Evolutionary conservation across 2,888 invertebrate species (phyloP), one percentile per base, ranked within the genome.

Genomic region (Theodoxus fluviatilis): DNA sequence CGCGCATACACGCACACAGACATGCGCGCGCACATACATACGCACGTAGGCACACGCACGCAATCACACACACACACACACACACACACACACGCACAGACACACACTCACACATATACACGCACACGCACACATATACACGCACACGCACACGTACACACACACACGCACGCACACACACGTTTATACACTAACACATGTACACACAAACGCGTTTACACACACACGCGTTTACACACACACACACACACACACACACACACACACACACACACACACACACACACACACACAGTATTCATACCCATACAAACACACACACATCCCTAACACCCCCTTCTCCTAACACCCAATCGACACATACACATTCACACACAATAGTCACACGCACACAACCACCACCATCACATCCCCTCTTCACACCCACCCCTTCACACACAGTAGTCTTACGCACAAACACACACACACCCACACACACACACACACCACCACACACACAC

Each of bases 161-260:
- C 40, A 38, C 59, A 35, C 40, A 37, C 59, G 25, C 40, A 12
- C 52, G 6, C 35, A 15, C 52, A 3, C 33, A 7, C 35, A 3
- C 52, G 4, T 31, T 2, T 25, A 59, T 25, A 9, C 52, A 9
- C 52, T 9, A 4, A 9, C 18, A 52, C 18, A 18, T 25, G 25
- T 25, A 52, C 55, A 43, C 59, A 59, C 35, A 40, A 2, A 40
- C 55, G n/a, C 38, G 40, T 40, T 43, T 28, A 68, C 57, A 57
- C 59, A 37, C 37, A 68, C 40, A 68, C 3, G 3, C 38, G 3
- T 35, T 22, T 25, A 1, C 55, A 40, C 38, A 1, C 22, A 18
- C 35, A 6, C 47, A 3, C 55, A 43, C n/a, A 55, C 31, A 67
- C 55, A 52, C 31, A 52, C 38, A 55, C 31, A 28, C 55, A 67